Conservation (phyloP, 2,113 vertebrate genomes). For the Agapornis roseicollis region DNA sequence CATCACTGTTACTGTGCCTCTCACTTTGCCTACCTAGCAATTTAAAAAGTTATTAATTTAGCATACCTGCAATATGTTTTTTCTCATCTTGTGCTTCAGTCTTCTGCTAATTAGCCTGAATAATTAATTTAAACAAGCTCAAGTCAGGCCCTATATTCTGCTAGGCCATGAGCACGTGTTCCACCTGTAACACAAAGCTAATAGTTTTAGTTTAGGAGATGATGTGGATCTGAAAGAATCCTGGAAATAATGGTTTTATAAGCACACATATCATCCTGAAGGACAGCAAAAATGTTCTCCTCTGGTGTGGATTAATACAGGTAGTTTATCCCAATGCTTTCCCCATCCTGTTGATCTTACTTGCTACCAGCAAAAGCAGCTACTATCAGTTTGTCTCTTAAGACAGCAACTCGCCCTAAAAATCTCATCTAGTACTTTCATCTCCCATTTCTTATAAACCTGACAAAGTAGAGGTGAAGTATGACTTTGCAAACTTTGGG, state of each 20-base stretch:
- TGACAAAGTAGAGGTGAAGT: not conserved
- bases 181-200: not conserved
- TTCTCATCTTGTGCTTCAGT: not conserved
- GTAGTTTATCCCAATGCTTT: not conserved
- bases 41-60: constrained; percentile 7
- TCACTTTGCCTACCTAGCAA: not conserved
- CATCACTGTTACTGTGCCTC: not conserved
- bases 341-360: not conserved
- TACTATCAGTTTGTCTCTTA: not conserved
- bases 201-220: not conserved
- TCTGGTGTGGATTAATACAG: not conserved
- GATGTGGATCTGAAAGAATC: not conserved
- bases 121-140: not conserved
- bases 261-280: not conserved
- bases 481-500: not conserved
- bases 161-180: not conserved
- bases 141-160: not conserved
- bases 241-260: not conserved
- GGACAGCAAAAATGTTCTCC: not conserved
- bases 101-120: constrained; percentile 20
- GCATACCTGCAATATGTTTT: not conserved
- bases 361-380: not conserved
- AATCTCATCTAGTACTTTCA: not conserved
- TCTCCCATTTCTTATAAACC: not conserved
- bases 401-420: not conserved